Conservation (phyloP, 1,140 invertebrate species). For the Drosophila ironensis region DNA sequence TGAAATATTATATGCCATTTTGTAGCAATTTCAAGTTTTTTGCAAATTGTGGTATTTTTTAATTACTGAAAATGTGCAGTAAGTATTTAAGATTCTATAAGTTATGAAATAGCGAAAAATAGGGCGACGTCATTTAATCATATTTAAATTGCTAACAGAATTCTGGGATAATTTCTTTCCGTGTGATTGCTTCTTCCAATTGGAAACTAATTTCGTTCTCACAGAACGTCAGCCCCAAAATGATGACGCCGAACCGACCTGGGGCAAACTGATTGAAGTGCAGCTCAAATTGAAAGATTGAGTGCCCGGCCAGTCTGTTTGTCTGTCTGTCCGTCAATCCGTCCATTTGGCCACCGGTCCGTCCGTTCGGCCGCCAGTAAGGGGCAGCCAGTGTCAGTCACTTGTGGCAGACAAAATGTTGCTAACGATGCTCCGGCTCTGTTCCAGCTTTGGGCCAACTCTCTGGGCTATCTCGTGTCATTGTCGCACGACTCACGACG, state of each 20-base stretch:
- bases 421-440: slow-evolving; percentile 60
- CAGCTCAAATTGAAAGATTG: slow-evolving; percentile 59
- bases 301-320: slow-evolving; percentile 37
- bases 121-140: no score
- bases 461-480: slow-evolving; percentile 62
- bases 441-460: slow-evolving; percentile 13
- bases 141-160: neutral
- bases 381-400: slow-evolving; percentile 42
- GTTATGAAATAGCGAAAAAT: no score
- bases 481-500: slow-evolving; percentile 79
- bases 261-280: slow-evolving; percentile 37
- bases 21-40: no score
- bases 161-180: neutral
- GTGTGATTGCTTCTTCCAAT: slow-evolving; percentile 12
- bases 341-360: neutral
- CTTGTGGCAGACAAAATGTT: slow-evolving; percentile 68
- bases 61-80: no score
- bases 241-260: slow-evolving; percentile 44
- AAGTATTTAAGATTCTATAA: no score
- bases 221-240: slow-evolving; percentile 57
- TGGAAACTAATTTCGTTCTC: slow-evolving; percentile 58
- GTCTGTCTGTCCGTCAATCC: slow-evolving; percentile 8
- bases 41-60: no score
- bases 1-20: no score
- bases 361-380: slow-evolving; percentile 12